Percentiles rank a stretch among this genome's conserved stretches.
These are phyloP conservation scores for Chelonoidis abingdonii DNA, from an alignment of 2,113 vertebrate species.

Conservation along the genomic window DNA sequence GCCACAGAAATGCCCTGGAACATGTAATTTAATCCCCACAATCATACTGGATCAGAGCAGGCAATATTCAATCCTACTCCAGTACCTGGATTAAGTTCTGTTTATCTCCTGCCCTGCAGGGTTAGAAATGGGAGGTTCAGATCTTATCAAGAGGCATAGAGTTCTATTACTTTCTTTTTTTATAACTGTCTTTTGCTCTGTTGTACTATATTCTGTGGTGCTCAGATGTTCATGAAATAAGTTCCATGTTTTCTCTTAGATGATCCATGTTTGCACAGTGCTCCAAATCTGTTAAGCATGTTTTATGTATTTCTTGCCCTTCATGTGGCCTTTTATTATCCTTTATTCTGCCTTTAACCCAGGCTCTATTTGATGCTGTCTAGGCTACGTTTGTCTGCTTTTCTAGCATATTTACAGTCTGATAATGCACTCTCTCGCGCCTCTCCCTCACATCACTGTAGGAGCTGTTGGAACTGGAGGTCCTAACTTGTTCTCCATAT, in stretches of 20 bases:
- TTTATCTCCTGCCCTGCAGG: background rate
- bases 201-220: background rate
- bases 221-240: background rate
- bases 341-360: background rate
- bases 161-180: background rate
- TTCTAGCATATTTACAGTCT: background rate
- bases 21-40: background rate
- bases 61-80: background rate
- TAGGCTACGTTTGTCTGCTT: rapidly evolving
- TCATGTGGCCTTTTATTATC: background rate
- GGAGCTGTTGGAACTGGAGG: background rate
- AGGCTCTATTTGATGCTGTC: background rate
- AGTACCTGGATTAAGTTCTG: background rate
- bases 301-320: background rate
- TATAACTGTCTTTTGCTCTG: background rate
- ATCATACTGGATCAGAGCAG: background rate
- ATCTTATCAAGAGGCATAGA: rapidly evolving
- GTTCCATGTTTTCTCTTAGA: background rate
- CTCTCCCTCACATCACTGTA: background rate
- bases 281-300: rapidly evolving
- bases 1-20: background rate
- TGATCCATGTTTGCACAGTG: background rate
- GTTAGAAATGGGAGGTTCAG: background rate
- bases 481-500: background rate
- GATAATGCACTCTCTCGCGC: rapidly evolving